Percentiles rank a stretch among this genome's conserved stretches.
These are phyloP conservation scores for Stylophora pistillata DNA, from an alignment of 64 coral and sea anemone species.

Conservation along the genomic window DNA sequence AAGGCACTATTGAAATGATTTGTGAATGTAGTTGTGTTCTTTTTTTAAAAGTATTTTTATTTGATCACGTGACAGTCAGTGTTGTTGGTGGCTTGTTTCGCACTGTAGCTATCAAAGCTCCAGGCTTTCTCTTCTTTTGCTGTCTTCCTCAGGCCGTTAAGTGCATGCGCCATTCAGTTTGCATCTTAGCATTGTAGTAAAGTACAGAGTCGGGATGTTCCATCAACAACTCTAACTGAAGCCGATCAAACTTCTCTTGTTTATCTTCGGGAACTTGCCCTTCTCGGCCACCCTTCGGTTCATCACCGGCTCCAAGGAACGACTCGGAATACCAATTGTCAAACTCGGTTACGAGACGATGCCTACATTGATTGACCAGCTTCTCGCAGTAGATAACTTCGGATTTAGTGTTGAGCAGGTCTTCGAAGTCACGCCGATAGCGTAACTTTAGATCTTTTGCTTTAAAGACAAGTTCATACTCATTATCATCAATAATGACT, in stretches of 20 bases:
- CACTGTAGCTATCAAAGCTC: slow-evolving; percentile 64
- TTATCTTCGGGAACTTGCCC: slow-evolving; percentile 83
- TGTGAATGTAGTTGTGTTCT: not conserved
- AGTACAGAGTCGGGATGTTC: slow-evolving; percentile 96
- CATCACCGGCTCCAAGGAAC: slow-evolving; percentile 87
- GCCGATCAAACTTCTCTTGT: slow-evolving; percentile 97
- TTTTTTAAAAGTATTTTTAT: too few relatives aligned
- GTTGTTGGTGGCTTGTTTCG: slow-evolving; percentile 89
- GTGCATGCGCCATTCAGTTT: slow-evolving; percentile 91
- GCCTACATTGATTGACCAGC: slow-evolving; percentile 90
- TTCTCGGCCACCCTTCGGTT: slow-evolving; percentile 66
- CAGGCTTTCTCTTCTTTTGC: slow-evolving; percentile 68
- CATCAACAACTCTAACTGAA: slow-evolving; percentile 97
- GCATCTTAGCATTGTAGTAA: slow-evolving; percentile 97
- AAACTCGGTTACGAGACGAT: slow-evolving; percentile 89
- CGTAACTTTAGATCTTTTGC: slow-evolving; percentile 80
- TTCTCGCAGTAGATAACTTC: slow-evolving; percentile 95
- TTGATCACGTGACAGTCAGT: slow-evolving; percentile 54
- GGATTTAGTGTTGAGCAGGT: slow-evolving; percentile 84
- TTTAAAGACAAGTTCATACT: slow-evolving; percentile 70
- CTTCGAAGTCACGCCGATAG: slow-evolving; percentile 82
- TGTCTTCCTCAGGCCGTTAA: slow-evolving; percentile 62
- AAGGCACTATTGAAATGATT: not conserved
- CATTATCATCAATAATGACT: slow-evolving; percentile 90
- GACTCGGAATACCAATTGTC: slow-evolving; percentile 96